Base-by-base conservation (phyloP, 2,113 vertebrate genomes). In the Dipodomys ordii region DNA sequence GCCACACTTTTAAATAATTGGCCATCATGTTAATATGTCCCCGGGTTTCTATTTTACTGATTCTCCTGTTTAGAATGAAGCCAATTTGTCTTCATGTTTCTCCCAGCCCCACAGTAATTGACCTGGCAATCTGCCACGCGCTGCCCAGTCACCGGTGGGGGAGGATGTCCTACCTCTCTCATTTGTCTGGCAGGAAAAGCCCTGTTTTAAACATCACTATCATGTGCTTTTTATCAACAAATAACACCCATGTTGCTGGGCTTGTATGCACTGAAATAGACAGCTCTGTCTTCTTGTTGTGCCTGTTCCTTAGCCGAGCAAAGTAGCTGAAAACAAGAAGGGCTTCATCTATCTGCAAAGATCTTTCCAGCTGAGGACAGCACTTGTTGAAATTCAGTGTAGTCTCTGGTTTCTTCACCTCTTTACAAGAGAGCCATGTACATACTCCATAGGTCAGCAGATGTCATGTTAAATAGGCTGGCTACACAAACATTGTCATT, bases 21-120 rank as follows among this genome's bases (percentile, higher is more conserved):
- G 92, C 95, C 97, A 88, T 95, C 96, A 88, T 94, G 82, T 87
- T 98, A 97, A 97, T 97, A 94, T 96, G 96, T 98, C 97, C 97
- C 97, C 89, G 88, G 97, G 84, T 96, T 98, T 97, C 92, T 94
- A 95, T 98, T 97, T 97, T 91, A 96, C 96, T 96, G 95, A 96
- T 96, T 88, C 96, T 97, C 88, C 96, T 98, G 87, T 96, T 97
- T 93, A 98, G 97, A 98, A 98, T 98, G 97, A 97, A 98, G 96
- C 94, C 82, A 91, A 97, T 98, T 95, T 97, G 93, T 99, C 98
- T 98, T 98, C 97, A 92, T 98, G 96, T 98, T 97, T 98, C 95
- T 97, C 95, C 96, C 83, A 94, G 94, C 92, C 92, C 90, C 69
- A 79, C 89, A 95, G 83, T 98, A 98, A 98, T 98, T 98, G 98